Conservation (phyloP, 2,797 vertebrate genomes). For the Notoglanidium macrostoma region DNA sequence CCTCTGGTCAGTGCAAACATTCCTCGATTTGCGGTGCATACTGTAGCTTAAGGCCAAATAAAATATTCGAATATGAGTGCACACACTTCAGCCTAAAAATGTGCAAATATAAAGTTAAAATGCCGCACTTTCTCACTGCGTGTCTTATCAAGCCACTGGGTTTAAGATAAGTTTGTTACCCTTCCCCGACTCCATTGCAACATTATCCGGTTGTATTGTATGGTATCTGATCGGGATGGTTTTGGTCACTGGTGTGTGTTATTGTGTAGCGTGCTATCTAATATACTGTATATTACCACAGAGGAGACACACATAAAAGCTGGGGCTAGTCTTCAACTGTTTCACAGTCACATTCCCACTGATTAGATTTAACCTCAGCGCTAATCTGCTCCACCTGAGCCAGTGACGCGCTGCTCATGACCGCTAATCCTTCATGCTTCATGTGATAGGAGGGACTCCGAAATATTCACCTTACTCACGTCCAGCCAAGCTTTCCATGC, state of each 20-base stretch:
- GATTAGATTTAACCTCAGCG: constrained; percentile 37
- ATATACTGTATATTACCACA: background rate
- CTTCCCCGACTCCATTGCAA: background rate
- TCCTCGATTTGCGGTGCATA: background rate
- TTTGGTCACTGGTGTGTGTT: background rate
- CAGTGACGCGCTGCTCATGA: background rate
- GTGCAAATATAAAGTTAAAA: background rate
- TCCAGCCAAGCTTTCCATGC: background rate
- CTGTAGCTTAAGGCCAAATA: background rate
- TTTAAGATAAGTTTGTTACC: background rate
- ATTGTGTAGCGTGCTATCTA: background rate
- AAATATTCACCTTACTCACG: background rate
- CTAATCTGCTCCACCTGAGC: constrained; percentile 46
- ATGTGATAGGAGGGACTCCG: background rate
- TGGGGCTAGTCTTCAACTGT: background rate
- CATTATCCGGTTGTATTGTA: constrained; percentile 6
- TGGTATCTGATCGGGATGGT: background rate
- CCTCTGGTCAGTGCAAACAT: background rate
- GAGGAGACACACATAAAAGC: background rate
- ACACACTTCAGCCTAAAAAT: background rate
- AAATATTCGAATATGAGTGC: background rate
- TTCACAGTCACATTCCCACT: constrained; percentile 25
- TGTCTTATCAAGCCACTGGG: background rate
- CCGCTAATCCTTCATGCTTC: background rate
- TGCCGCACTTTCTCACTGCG: background rate